Conservation (phyloP, 2,888 invertebrate species). For the Xiphydria camelus region DNA sequence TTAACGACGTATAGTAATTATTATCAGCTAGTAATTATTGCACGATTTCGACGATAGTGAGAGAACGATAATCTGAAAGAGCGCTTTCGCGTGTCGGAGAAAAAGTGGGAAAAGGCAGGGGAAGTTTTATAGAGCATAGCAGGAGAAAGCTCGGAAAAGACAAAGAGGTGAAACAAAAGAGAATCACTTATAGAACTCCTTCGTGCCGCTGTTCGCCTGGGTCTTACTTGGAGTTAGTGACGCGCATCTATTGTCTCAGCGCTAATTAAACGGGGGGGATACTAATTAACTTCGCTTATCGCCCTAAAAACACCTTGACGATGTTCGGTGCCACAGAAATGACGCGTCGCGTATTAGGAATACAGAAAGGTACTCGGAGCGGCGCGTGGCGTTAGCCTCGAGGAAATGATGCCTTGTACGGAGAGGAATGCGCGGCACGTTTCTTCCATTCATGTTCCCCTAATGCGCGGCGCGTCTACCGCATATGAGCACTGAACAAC, state of each 20-base stretch:
- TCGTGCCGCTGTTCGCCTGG: constrained; percentile 40
- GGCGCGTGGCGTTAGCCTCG: not conserved
- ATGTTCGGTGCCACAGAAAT: constrained; percentile 36
- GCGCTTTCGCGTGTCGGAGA: constrained; percentile 9
- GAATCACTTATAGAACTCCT: constrained; percentile 38
- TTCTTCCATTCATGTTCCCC: constrained; percentile 31
- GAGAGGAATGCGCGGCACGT: not conserved
- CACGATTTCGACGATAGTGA: no score
- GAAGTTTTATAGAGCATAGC: no score
- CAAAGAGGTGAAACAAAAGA: constrained; percentile 29
- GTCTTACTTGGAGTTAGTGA: constrained; percentile 40
- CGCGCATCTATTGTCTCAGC: constrained; percentile 50
- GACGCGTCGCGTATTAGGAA: constrained; percentile 44
- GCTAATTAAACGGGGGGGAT: constrained; percentile 46
- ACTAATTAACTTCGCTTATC: constrained; percentile 43
- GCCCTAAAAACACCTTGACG: constrained; percentile 21
- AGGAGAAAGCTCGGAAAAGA: no score
- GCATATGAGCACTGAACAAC: constrained; percentile 50
- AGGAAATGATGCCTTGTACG: constrained; percentile 6
- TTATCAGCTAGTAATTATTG: no score
- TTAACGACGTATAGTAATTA: no score
- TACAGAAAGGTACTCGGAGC: constrained; percentile 27
- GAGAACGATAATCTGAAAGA: no score
- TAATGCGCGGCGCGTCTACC: constrained; percentile 45
- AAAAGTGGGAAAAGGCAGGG: constrained; percentile 18